A percentile compares a stretch with the other conserved stretches of the same genome.
These are phyloP conservation scores for Mus minutoides DNA, from an alignment of 2,797 vertebrate genomes.

Conservation along the genomic window DNA sequence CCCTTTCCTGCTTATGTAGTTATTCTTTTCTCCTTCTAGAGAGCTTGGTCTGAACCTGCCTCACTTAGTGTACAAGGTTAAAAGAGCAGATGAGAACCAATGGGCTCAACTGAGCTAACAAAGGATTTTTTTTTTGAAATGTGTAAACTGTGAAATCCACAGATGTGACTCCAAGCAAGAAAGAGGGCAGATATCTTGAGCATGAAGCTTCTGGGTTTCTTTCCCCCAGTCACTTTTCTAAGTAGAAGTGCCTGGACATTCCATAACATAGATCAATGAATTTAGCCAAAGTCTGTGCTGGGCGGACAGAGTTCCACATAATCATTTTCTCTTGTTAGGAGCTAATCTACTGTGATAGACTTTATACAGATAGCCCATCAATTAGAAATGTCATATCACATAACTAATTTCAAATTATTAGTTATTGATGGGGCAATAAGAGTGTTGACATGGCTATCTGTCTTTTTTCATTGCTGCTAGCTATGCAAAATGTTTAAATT, in stretches of 20 bases:
- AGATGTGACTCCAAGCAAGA: conserved; percentile 58
- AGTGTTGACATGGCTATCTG: conserved; percentile 45
- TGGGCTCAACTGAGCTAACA: conserved; percentile 53
- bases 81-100: not conserved
- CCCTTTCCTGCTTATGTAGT: not conserved
- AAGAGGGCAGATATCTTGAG: conserved; percentile 25
- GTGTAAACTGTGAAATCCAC: conserved; percentile 58
- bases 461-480: conserved; percentile 50
- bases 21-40: conserved; percentile 50
- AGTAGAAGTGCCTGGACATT: conserved; percentile 46
- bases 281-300: conserved; percentile 54
- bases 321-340: conserved; percentile 72
- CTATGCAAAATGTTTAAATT: conserved; percentile 39
- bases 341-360: conserved; percentile 65
- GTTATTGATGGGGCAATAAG: conserved; percentile 32
- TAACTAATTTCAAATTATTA: conserved; percentile 65
- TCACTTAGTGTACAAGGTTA: conserved; percentile 14
- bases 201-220: conserved; percentile 29
- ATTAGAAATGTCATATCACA: conserved; percentile 62
- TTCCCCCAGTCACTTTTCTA: conserved; percentile 52
- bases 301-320: conserved; percentile 16
- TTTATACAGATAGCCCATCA: conserved; percentile 63
- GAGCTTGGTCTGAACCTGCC: conserved; percentile 26
- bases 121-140: conserved; percentile 5
- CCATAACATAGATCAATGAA: conserved; percentile 55